A percentile compares a stretch with the other conserved stretches of the same genome.
Evolutionary conservation across 2,113 vertebrate genomes (phyloP).

Genomic region (Nibea albiflora): DNA sequence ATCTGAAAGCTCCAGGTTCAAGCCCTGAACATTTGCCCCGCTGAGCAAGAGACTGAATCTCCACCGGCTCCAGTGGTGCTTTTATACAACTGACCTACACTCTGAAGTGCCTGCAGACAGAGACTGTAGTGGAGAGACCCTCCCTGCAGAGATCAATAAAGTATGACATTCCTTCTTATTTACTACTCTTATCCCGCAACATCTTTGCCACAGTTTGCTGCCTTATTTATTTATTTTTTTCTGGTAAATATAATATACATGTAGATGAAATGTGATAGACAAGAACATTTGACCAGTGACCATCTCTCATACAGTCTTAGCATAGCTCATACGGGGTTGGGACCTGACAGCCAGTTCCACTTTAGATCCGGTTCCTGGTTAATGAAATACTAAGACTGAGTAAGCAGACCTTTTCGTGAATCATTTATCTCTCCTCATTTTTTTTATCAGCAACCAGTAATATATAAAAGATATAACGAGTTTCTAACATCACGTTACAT

Average conservation of each 20-base stretch:
- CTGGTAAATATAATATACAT: neutral
- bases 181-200: neutral
- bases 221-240: slow-evolving; percentile 5
- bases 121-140: neutral
- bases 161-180: slow-evolving; percentile 11
- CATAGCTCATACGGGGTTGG: neutral
- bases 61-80: slow-evolving; percentile 8
- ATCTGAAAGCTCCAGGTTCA: slow-evolving; percentile 8
- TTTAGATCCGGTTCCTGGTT: neutral
- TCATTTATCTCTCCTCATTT: neutral
- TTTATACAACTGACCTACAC: slow-evolving; percentile 8
- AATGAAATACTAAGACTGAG: neutral
- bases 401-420: neutral
- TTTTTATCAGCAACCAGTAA: no score
- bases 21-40: neutral
- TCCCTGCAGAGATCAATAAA: slow-evolving; percentile 31
- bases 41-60: slow-evolving; percentile 10
- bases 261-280: slow-evolving; percentile 6
- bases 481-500: no score
- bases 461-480: no score
- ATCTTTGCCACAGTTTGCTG: neutral
- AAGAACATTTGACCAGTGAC: neutral
- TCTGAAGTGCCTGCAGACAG: slow-evolving; percentile 18
- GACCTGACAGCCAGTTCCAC: neutral
- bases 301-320: neutral